Percentiles rank a stretch among this genome's conserved stretches.
These are phyloP conservation scores for Urocitellus parryii DNA, from an alignment of 2,113 vertebrate species.

Conservation along the genomic window DNA sequence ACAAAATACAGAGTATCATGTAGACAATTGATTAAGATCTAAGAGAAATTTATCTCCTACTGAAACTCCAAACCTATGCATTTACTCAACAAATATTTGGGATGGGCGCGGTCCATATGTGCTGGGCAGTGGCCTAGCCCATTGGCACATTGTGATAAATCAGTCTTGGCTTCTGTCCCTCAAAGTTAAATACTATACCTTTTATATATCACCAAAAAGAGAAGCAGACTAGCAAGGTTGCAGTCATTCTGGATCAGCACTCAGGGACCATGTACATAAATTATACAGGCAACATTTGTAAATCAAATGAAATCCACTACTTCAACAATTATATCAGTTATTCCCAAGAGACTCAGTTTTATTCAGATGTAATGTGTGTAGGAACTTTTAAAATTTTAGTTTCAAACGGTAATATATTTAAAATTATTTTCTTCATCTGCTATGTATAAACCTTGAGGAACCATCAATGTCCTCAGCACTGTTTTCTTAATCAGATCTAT, in stretches of 20 bases:
- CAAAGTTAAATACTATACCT: neutral
- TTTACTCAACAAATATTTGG: neutral
- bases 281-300: neutral
- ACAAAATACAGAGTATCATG: neutral
- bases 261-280: neutral
- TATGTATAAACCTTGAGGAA: neutral
- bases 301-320: neutral
- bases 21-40: neutral
- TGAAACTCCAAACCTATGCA: neutral
- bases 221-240: neutral
- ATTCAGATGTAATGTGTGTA: neutral
- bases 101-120: neutral
- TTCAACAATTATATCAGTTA: neutral
- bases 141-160: neutral
- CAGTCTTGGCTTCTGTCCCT: neutral
- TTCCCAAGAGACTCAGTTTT: neutral
- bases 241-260: neutral
- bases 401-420: neutral
- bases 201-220: neutral
- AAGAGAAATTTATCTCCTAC: conserved; percentile 6
- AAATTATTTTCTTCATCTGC: neutral
- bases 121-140: neutral
- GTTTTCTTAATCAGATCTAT: conserved; percentile 21
- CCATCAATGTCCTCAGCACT: neutral
- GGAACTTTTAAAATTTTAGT: conserved; percentile 14